Evolutionary conservation across 2,888 invertebrate species (phyloP).

Genomic region (Archaeoteleia sp.): DNA sequence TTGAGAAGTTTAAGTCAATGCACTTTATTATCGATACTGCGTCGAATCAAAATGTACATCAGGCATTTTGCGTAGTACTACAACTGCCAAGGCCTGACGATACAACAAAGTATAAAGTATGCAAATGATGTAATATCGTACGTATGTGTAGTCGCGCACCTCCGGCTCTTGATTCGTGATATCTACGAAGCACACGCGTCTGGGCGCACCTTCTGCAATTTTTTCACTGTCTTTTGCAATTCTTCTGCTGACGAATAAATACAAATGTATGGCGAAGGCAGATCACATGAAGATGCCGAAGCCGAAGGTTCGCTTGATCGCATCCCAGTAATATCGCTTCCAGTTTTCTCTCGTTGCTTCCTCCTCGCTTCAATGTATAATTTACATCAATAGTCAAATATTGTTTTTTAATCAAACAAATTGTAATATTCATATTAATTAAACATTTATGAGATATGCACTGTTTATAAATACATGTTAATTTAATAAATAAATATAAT

Average conservation of each 20-base stretch:
- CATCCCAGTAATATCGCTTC: conserved; percentile 95
- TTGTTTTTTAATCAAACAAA: neutral
- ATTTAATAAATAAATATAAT: too few species aligned
- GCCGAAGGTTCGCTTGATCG: conserved; percentile 94
- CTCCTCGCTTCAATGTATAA: conserved; percentile 77
- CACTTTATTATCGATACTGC: too few species aligned
- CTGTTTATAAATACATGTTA: too few species aligned
- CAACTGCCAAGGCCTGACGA: too few species aligned
- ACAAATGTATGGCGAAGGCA: conserved; percentile 57
- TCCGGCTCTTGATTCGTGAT: neutral
- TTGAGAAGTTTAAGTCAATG: too few species aligned
- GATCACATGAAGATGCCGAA: conserved; percentile 83
- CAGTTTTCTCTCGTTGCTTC: conserved; percentile 91
- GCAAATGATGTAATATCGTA: too few species aligned
- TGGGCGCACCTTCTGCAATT: too few species aligned
- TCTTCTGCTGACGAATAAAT: conserved; percentile 68
- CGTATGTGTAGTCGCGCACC: too few species aligned
- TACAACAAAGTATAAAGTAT: too few species aligned
- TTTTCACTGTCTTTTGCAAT: conserved; percentile 28
- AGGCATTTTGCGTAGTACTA: too few species aligned
- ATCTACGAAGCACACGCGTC: conserved; percentile 5
- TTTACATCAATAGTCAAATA: conserved; percentile 3
- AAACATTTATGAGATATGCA: conserved; percentile 3
- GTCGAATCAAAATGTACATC: too few species aligned
- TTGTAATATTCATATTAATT: neutral